Evolutionary conservation across 2,888 invertebrate genomes (phyloP).

Genomic region (Zaprionus bogoriensis): DNA sequence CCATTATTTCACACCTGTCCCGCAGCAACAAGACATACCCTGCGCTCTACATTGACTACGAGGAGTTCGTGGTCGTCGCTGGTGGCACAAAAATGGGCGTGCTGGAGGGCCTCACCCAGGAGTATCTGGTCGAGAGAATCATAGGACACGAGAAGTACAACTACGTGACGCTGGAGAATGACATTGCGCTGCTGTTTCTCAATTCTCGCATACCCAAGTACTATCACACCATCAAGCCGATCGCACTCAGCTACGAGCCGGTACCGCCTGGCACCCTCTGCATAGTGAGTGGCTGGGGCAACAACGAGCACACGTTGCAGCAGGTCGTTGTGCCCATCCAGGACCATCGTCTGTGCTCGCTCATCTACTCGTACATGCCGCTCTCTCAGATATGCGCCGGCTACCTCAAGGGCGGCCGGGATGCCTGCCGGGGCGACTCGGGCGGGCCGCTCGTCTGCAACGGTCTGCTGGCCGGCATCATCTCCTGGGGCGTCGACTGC

Average conservation of each 20-base stretch:
- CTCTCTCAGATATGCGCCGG: conserved; percentile 54
- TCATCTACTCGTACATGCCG: conserved; percentile 44
- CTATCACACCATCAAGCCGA: conserved; percentile 1
- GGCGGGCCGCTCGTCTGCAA: conserved; percentile 40
- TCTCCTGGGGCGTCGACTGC: conserved; percentile 47
- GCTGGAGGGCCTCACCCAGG: conserved; percentile 4
- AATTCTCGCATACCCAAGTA: conserved; percentile 33
- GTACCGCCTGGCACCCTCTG: conserved; percentile 31
- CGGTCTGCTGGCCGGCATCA: conserved; percentile 21
- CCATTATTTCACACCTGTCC: neutral
- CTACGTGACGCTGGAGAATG: conserved; percentile 38
- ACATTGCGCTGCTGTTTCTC: conserved; percentile 56
- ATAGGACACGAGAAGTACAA: conserved; percentile 28
- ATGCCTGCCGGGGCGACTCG: conserved; percentile 45
- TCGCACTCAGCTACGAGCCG: neutral
- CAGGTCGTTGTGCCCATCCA: conserved; percentile 44
- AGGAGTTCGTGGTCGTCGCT: conserved; percentile 42
- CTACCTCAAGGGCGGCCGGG: conserved; percentile 54
- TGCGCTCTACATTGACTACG: conserved; percentile 8
- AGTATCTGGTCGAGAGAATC: conserved; percentile 36
- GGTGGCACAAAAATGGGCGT: conserved; percentile 23
- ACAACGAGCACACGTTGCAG: conserved; percentile 4
- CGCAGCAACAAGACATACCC: conserved; percentile 30
- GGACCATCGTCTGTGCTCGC: conserved; percentile 22
- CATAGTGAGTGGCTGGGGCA: conserved; percentile 55